These are phyloP conservation scores for Bryconaethiops microstoma DNA, from an alignment of 2,797 vertebrate species.

Conservation along the genomic window DNA sequence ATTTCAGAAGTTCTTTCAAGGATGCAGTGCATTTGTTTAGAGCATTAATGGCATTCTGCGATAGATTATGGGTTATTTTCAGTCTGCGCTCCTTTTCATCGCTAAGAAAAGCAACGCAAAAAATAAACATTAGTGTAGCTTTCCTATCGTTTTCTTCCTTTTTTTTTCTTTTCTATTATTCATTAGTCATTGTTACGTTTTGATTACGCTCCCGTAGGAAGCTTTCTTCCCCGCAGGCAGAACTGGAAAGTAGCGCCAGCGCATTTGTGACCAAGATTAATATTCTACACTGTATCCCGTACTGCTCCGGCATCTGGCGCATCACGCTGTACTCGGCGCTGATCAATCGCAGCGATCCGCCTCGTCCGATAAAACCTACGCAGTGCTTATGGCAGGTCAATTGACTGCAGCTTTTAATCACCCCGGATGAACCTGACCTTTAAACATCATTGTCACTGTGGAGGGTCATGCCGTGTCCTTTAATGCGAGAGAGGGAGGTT, in stretches of 20 bases:
- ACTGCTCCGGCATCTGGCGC: slow-evolving; percentile 60
- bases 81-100: background rate
- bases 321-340: slow-evolving; percentile 30
- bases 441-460: slow-evolving; percentile 63
- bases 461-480: slow-evolving; percentile 63
- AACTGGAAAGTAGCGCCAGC: background rate
- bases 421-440: slow-evolving; percentile 53
- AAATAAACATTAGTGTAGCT: background rate
- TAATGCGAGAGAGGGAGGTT: slow-evolving; percentile 46
- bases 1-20: background rate
- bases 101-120: background rate
- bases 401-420: slow-evolving; percentile 54
- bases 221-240: background rate
- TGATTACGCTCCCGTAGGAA: slow-evolving; percentile 16
- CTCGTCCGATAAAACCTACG: slow-evolving; percentile 44
- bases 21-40: background rate
- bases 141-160: background rate
- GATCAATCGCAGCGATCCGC: slow-evolving; percentile 45
- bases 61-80: background rate
- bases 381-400: slow-evolving; percentile 37
- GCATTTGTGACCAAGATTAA: slow-evolving; percentile 38
- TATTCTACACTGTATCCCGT: slow-evolving; percentile 28
- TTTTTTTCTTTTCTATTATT: background rate
- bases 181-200: slow-evolving; percentile 4
- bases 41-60: slow-evolving; percentile 14